phyloP scores from a whole-genome alignment of 2,888 invertebrate genomes.

The Melinaea menophilus region DNA sequence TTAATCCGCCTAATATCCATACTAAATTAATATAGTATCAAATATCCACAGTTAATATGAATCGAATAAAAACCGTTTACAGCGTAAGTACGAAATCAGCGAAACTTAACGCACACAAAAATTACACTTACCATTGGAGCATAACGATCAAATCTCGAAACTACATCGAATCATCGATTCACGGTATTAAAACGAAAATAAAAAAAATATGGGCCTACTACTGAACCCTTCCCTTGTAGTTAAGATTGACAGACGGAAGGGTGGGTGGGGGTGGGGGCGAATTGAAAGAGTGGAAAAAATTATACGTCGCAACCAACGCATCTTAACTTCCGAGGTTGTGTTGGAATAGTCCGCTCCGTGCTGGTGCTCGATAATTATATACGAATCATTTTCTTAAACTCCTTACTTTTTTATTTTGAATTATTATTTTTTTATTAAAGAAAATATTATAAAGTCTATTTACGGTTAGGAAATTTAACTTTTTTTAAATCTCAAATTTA shows the following conservation, averaged over 20 bases:
- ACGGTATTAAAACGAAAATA: constrained; percentile 63
- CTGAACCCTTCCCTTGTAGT: constrained; percentile 66
- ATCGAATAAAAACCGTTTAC: constrained; percentile 30
- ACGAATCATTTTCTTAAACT: constrained; percentile 2
- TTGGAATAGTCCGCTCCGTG: constrained; percentile 42
- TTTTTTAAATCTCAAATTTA: too few species aligned
- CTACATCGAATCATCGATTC: constrained; percentile 58
- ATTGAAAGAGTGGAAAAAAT: constrained; percentile 75
- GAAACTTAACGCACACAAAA: constrained; percentile 28
- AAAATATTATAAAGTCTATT: too few species aligned
- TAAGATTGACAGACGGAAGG: constrained; percentile 77
- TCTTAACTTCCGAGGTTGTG: constrained; percentile 72
- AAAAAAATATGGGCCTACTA: constrained; percentile 62
- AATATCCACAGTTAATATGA: neutral
- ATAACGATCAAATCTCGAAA: constrained; percentile 35
- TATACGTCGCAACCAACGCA: constrained; percentile 75
- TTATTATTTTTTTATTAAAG: neutral
- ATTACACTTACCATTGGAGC: constrained; percentile 31
- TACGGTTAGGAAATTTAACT: too few species aligned
- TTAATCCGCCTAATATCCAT: too few species aligned
- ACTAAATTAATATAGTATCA: neutral
- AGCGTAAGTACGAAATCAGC: constrained; percentile 30
- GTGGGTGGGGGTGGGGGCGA: constrained; percentile 58
- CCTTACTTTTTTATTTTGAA: neutral
- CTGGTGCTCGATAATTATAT: constrained; percentile 18